Conservation (phyloP, 2,113 vertebrate species). For the Semnornis frantzii region DNA sequence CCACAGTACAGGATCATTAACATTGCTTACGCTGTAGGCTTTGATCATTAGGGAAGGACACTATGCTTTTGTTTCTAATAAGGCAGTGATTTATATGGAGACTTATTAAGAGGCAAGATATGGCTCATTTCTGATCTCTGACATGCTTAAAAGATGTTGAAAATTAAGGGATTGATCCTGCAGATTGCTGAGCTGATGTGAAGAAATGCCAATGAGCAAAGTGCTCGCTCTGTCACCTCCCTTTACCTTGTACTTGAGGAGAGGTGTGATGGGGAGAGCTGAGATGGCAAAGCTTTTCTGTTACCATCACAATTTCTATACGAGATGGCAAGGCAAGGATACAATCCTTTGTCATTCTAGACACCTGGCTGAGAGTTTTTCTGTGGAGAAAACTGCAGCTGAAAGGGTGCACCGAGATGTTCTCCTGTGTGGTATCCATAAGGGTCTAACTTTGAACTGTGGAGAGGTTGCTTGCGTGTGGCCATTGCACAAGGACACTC, state of each 20-base stretch:
- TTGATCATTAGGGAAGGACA: slow-evolving; percentile 45
- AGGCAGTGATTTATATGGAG: slow-evolving; percentile 62
- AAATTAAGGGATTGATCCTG: slow-evolving; percentile 65
- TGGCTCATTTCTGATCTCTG: slow-evolving; percentile 59
- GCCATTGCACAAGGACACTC: fast-evolving
- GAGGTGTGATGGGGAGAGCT: background rate
- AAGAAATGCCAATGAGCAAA: slow-evolving; percentile 22
- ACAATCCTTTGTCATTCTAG: background rate
- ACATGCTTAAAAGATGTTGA: slow-evolving; percentile 43
- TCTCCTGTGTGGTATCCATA: fast-evolving
- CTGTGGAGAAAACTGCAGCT: background rate
- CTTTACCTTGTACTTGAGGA: background rate
- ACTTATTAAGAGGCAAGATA: slow-evolving; percentile 45
- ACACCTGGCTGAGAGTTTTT: background rate
- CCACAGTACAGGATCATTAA: slow-evolving; percentile 23
- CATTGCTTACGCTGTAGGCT: slow-evolving; percentile 31
- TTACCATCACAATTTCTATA: background rate
- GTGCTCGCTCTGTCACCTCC: background rate
- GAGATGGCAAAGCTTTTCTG: background rate
- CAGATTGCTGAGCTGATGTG: background rate
- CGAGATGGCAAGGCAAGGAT: background rate
- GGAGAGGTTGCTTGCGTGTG: background rate
- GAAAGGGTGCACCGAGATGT: fast-evolving
- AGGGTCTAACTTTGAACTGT: background rate
- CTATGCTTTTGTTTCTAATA: slow-evolving; percentile 47